Evolutionary conservation across 1,140 invertebrate species (phyloP).

Genomic region (Mizuhopecten yessoensis): DNA sequence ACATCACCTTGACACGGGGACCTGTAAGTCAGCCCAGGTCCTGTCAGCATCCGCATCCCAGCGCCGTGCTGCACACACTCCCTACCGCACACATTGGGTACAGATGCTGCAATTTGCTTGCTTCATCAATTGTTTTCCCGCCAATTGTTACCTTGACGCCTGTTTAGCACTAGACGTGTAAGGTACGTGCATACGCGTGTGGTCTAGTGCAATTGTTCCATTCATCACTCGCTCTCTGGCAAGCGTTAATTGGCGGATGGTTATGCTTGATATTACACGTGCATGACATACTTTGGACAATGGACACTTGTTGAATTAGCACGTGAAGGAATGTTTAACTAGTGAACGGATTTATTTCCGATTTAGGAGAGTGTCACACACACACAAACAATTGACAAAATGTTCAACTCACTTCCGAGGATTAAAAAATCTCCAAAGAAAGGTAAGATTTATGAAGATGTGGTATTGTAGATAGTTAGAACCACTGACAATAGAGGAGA

Average conservation of each 20-base stretch:
- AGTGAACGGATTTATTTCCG: background rate
- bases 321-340: background rate
- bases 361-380: background rate
- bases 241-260: background rate
- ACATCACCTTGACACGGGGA: background rate
- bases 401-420: background rate
- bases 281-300: too few relatives aligned
- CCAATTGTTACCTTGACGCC: slow-evolving; percentile 37
- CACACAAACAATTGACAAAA: background rate
- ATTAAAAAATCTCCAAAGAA: background rate
- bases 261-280: background rate
- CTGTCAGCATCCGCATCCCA: too few relatives aligned
- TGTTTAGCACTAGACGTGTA: background rate
- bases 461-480: too few relatives aligned
- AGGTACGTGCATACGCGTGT: background rate
- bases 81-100: background rate
- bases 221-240: background rate
- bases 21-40: background rate
- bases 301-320: slow-evolving; percentile 1
- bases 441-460: background rate
- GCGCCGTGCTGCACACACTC: background rate
- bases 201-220: background rate
- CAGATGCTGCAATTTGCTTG: background rate
- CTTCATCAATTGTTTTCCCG: slow-evolving; percentile 14
- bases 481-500: too few relatives aligned